Evolutionary conservation across 2,888 invertebrate genomes (phyloP).

Genomic region (Apamea anceps): DNA sequence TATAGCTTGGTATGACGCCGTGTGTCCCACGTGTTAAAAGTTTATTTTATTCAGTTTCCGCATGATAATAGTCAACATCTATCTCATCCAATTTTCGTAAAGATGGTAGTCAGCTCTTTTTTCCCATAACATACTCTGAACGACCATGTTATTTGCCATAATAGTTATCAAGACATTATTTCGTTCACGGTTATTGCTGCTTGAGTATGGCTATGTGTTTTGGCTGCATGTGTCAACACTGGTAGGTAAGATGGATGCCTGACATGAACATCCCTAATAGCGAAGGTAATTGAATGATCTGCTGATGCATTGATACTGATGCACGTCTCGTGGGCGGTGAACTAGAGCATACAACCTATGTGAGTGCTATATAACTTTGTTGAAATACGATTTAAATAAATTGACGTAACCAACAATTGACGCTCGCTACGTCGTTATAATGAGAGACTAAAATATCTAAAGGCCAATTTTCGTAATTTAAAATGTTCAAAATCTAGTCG

Average conservation of each 20-base stretch:
- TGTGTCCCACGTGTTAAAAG: neutral
- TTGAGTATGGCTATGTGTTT: neutral
- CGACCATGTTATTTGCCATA: neutral
- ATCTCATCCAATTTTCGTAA: neutral
- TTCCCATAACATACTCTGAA: neutral
- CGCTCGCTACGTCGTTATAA: neutral
- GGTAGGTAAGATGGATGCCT: neutral
- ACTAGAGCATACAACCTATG: neutral
- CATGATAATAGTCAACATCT: neutral
- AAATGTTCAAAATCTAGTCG: too few relatives aligned
- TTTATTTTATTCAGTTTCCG: neutral
- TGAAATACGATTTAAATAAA: neutral
- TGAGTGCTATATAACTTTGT: neutral
- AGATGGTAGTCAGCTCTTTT: neutral
- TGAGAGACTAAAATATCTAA: constrained; percentile 9
- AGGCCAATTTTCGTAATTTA: too few relatives aligned
- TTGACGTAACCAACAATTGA: neutral
- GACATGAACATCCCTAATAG: constrained; percentile 1
- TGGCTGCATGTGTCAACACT: neutral
- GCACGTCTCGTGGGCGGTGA: neutral
- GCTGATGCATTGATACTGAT: neutral
- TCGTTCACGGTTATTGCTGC: neutral
- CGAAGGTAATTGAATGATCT: neutral
- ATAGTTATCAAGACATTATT: neutral
- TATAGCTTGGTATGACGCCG: neutral